Base-by-base conservation (phyloP, 2,797 vertebrate genomes). In the Etheostoma nigrum region DNA sequence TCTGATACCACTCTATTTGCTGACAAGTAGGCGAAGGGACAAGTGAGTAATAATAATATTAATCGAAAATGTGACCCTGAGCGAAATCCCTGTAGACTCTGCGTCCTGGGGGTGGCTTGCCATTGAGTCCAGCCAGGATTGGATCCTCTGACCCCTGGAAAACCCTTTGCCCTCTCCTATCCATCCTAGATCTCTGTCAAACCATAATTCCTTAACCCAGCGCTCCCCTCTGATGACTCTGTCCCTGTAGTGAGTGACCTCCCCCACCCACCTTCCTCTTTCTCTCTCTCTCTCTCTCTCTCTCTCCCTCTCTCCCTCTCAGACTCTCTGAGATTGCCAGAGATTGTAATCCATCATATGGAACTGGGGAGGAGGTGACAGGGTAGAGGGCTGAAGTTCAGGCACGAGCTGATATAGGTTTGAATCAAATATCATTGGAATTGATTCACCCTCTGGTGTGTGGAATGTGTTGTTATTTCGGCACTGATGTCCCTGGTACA, bases 291-390 rank as follows among this genome's bases (percentile, higher is more conserved):
- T 55, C 62, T 55, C 18, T 25, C 61, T 65, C 69, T 52, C 30
- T 30, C 60, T 61, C 45, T n/a, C 63, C 52, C 25, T 4, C 40
- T 67, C 70, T 74, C 68, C 68, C 72, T 59, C 49, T 57, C 58
- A 78, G 85, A 81, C 76, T 82, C 84, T 84, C 69, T 62, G 89
- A 92, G 87, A 84, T 81, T 66, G 81, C 85, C 80, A 76, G 84
- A 84, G 88, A 92, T 90, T 87, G 91, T 92, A 92, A 95, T 95
- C 93, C 90, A 93, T 95, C 94, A 95, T 87, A 83, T 49, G 51
- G 83, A 86, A 89, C 66, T 21, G 62, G 79, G 82, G 76, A 86
- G 81, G 85, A 89, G 84, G 89, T 90, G 90, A 89, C 91, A 82
- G 70, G 68, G 77, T 58, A 72, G 73, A 82, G 70, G 86, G 86